Percentiles rank a stretch among this genome's conserved stretches.
Conservation (phyloP, 2,888 invertebrate genomes). For the Sepioteuthis lessoniana region DNA sequence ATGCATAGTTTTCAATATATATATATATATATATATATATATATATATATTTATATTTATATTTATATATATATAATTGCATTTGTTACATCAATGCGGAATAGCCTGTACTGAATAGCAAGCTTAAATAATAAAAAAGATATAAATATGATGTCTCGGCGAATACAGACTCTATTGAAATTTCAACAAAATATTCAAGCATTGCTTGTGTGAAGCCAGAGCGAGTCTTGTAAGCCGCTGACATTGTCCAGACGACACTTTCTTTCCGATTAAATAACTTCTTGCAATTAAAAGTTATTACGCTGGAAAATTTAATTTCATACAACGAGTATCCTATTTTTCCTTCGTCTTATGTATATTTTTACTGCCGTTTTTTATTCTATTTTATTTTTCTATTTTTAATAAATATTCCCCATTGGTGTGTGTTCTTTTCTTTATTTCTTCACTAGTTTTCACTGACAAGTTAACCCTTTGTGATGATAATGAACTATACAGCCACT, state of each 20-base stretch:
- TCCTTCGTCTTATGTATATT: background rate
- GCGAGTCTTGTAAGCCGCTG: background rate
- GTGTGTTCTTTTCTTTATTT: background rate
- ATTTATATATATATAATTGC: too few relatives aligned
- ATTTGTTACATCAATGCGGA: too few relatives aligned
- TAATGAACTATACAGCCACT: background rate
- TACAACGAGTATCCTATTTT: background rate
- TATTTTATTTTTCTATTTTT: too few relatives aligned
- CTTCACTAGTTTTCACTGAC: background rate
- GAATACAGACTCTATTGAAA: background rate
- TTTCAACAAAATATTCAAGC: background rate
- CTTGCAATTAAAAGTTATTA: slow-evolving; percentile 13
- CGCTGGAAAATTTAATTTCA: background rate
- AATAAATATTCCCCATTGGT: background rate
- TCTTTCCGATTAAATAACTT: slow-evolving; percentile 7
- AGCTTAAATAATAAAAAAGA: background rate
- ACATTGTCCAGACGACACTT: background rate
- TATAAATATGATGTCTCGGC: background rate
- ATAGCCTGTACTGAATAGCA: background rate
- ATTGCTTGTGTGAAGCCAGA: background rate
- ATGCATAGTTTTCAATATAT: too few relatives aligned
- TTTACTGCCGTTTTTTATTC: background rate
- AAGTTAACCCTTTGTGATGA: background rate
- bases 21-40: too few relatives aligned
- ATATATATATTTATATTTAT: too few relatives aligned